Evolutionary conservation across 2,888 invertebrate genomes (phyloP).

Genomic region (Eupithecia pulchellata): DNA sequence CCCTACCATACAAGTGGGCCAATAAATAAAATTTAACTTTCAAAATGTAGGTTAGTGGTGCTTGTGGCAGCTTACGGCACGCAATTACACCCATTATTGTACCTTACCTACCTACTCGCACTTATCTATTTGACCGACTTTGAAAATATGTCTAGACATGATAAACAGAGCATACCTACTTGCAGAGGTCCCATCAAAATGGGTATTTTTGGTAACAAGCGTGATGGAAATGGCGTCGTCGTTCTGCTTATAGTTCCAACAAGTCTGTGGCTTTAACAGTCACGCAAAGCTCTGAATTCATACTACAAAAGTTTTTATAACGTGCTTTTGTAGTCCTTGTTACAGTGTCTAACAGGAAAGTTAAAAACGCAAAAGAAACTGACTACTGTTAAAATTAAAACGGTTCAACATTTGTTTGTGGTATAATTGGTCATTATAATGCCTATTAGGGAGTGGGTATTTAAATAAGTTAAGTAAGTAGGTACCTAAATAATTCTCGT

Average conservation of each 20-base stretch:
- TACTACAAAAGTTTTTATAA: not conserved
- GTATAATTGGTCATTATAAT: not conserved
- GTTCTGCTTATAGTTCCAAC: not conserved
- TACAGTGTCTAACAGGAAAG: not conserved
- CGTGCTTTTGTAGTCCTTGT: not conserved
- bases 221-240: slow-evolving; percentile 7
- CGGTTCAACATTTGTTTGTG: no score
- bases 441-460: not conserved
- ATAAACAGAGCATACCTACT: not conserved
- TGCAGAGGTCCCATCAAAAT: not conserved
- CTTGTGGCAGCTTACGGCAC: slow-evolving; percentile 65
- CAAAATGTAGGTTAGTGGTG: slow-evolving; percentile 77
- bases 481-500: no score
- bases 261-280: slow-evolving; percentile 2
- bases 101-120: slow-evolving; percentile 11
- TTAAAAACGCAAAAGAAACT: not conserved
- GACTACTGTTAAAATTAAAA: not conserved
- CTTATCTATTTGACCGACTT: not conserved
- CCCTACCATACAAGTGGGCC: slow-evolving; percentile 69
- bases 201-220: not conserved
- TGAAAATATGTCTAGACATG: slow-evolving; percentile 3
- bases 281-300: slow-evolving; percentile 7
- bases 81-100: slow-evolving; percentile 59
- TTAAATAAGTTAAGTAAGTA: no score
- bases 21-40: slow-evolving; percentile 62